Evolutionary conservation across 2,888 invertebrate species (phyloP).

Genomic region (Exocentrus adspersus): DNA sequence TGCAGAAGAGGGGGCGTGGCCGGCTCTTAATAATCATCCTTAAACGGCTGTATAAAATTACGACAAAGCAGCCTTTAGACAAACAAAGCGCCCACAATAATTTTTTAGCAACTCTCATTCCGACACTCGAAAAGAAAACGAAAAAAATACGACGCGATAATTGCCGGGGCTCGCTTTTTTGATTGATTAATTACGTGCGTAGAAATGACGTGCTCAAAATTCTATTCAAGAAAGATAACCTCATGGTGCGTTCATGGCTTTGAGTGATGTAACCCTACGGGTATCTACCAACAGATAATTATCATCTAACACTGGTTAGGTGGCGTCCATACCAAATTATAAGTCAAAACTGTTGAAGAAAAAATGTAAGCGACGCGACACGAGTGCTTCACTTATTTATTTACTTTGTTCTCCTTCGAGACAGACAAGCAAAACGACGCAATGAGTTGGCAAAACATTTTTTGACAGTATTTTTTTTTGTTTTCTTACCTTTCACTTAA

Average conservation of each 20-base stretch:
- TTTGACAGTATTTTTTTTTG: no score
- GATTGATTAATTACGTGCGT: slow-evolving; percentile 55
- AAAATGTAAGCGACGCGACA: no score
- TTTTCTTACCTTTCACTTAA: no score
- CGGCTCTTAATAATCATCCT: background rate
- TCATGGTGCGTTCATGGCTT: slow-evolving; percentile 29
- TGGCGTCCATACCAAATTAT: background rate
- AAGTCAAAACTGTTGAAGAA: background rate
- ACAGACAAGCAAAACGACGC: no score
- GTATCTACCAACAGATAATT: slow-evolving; percentile 1
- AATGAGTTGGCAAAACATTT: no score
- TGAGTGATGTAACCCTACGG: slow-evolving; percentile 7
- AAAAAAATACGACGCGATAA: slow-evolving; percentile 51
- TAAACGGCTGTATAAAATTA: background rate
- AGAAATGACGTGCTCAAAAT: slow-evolving; percentile 47
- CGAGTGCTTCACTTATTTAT: background rate
- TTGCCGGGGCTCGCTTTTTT: slow-evolving; percentile 48
- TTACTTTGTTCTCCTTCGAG: no score
- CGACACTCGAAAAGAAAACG: slow-evolving; percentile 37
- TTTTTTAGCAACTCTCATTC: slow-evolving; percentile 41
- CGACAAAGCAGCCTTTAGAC: slow-evolving; percentile 16
- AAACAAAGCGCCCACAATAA: slow-evolving; percentile 45
- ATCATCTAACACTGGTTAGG: slow-evolving; percentile 16
- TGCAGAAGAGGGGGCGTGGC: background rate
- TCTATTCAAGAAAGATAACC: slow-evolving; percentile 47